Evolutionary conservation across 2,797 vertebrate species (phyloP), one percentile per base, ranked within the genome.

Genomic region (Emydoidea blandingii): DNA sequence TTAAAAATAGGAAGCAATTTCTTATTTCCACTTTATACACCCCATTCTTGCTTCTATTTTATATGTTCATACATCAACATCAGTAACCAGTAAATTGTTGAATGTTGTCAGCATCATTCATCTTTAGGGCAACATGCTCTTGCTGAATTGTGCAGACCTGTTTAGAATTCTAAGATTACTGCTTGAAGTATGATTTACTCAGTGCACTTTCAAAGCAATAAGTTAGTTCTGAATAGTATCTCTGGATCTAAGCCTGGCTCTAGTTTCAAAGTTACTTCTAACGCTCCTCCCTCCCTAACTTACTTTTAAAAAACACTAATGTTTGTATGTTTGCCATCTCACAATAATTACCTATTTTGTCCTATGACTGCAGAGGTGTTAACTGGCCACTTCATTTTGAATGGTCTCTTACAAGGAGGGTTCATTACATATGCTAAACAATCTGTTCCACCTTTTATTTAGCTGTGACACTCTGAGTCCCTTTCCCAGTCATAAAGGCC

Each of bases 151-250:
- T 52, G 89, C 83, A 0, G 0, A 3, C 49, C 21, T 82, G n/a
- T 93, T 59, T 83, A 81, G 72, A 94, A 4, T 11, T 11, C 49
- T 72, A 37, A 85, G 91, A 50, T 2, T n/a, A 82, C 54, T 85
- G 57, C 41, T 79, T 54, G 34, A 34, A 54, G 78, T 44, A 47
- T 47, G 5, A 12, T 65, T 81, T 86, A 49, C 65, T 56, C 57
- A 29, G 72, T 11, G 41, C 10, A 83, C 16, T 94, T 96, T 37
- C 80, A 91, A 85, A 94, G 19, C 54, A 94, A 68, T 52, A 62
- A 74, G 81, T 6, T 3, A 80, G 27, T 86, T 95, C 79, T 91
- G 80, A 74, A 10, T 44, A 14, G 65, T 74, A 18, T n/a, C 78
- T 86, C 85, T 86, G 52, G 86, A 91, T 85, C 87, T 86, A 93